phyloP scores from a whole-genome alignment of 2,797 vertebrate genomes.

The Synanceia verrucosa region DNA sequence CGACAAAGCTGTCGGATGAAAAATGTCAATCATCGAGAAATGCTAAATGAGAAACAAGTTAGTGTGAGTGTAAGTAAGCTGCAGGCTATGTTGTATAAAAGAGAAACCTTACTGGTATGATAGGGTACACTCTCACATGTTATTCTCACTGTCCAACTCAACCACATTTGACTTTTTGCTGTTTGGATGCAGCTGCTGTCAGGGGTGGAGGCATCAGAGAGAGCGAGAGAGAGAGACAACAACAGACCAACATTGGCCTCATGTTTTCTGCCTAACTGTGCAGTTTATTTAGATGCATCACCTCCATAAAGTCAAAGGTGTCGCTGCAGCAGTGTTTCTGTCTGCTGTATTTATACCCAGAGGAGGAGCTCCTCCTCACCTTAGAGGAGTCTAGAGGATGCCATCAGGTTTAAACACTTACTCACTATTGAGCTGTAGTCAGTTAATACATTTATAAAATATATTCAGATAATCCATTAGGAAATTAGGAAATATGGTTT shows the following conservation, averaged over 20 bases:
- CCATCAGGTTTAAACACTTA: not conserved
- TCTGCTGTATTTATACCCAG: slow-evolving; percentile 38
- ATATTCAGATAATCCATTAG: too few species aligned
- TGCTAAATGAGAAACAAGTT: not conserved
- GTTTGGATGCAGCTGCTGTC: slow-evolving; percentile 24
- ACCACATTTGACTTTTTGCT: not conserved
- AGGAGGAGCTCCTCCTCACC: not conserved
- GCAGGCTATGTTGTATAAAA: slow-evolving; percentile 49
- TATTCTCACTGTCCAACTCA: slow-evolving; percentile 20
- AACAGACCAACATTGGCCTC: not conserved
- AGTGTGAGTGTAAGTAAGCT: slow-evolving; percentile 36
- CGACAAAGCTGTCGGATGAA: slow-evolving; percentile 36
- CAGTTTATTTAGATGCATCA: not conserved
- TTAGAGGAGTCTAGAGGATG: slow-evolving; percentile 14
- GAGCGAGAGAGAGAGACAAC: not conserved
- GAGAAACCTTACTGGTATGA: slow-evolving; percentile 80
- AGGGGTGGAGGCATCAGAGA: slow-evolving; percentile 8
- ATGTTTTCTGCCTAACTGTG: not conserved
- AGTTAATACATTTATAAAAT: not conserved
- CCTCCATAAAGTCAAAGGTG: slow-evolving; percentile 60
- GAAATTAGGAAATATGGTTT: not conserved
- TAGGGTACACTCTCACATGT: slow-evolving; percentile 44
- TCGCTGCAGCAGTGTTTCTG: slow-evolving; percentile 61
- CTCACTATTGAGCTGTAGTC: not conserved
- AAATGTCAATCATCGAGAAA: not conserved